Base-by-base conservation (phyloP, 2,797 vertebrate genomes). In the Malurus splendens region DNA sequence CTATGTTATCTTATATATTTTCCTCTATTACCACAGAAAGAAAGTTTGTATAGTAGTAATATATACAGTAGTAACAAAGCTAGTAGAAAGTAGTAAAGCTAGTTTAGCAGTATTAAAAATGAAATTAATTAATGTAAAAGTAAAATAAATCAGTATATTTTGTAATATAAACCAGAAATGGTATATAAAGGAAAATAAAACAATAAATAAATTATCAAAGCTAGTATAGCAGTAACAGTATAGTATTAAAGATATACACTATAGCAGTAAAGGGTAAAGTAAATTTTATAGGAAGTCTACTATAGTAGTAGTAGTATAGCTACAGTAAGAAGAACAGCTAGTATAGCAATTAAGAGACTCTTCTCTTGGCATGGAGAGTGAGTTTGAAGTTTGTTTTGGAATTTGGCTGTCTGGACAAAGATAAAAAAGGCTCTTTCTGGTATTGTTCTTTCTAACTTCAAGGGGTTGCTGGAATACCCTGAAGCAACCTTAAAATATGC, bases 371-470 rank as follows among this genome's bases (percentile, higher is more conserved):
- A 39, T 33, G 28, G 14, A 71, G 45, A 81, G 10, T 65, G 44
- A 44, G 28, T 81, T 85, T 80, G 36, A 92, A 87, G 38, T 82
- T 87, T 85, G 73, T 59, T 91, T 90, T 85, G 48, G 51, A 83
- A 82, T 18, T 72, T 28, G 7, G 7, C 56, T 93, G 25, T 67
- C 75, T 82, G 55, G 57, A 87, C 61, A 82, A 89, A 93, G 66
- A 92, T 81, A 27, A 85, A 90, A 91, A 90, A 88, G 25, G 2
- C 11, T 83, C 7, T 81, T 77, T 80, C 42, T 3, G 5, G 52
- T 86, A 45, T 42, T 47, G 61, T 59, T 85, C 86, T 94, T 86
- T 88, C 85, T 89, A 92, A 92, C 39, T 90, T 94, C 65, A 88
- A 82, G 82, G 51, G 9, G 4, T 87, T 90, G 51, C 84, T 92